Base-by-base conservation (phyloP, 2,888 invertebrate species). In the Noctua janthe region DNA sequence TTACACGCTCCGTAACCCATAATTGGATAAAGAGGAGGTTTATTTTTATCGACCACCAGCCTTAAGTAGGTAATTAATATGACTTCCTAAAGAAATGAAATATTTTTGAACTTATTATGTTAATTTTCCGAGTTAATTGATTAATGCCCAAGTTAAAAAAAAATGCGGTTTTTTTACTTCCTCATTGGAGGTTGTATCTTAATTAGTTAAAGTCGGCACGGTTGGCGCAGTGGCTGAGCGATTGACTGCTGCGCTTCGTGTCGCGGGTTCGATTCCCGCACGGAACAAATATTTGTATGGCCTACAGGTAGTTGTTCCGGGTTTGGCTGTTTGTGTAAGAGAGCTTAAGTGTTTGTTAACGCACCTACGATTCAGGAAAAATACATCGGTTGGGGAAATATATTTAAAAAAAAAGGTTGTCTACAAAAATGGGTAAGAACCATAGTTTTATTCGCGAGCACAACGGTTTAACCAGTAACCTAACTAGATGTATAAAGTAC, bases 11-110 rank as follows among this genome's bases (percentile, higher is more conserved):
- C 83, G 91, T 88, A 87, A 86, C 87, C 86, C 81, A 83, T 91
- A 93, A 92, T 91, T 92, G 93, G 91, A 86, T 92, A 93, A 91
- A 90, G 89, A 93, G 91, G 83, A 84, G 74, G 81, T 84, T 81
- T 83, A 86, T 86, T 82, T 83, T 83, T 86, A 80, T 71, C 62
- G 62, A n/a, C 71, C 64, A 82, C 54, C 85, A 69, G 69, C 67
- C 54, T 13, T 69, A 86, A 74, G 77, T 62, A 82, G 73, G 59
- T 73, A 72, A 85, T 89, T 89, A 82, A 77, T 76, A 73, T 74
- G 82, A 73, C 78, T 82, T 82, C 79, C 17, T 70, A 56, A n/a
- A 39, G 29, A 49, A 75, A 72, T 77, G 39, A 64, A 47, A 72
- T 70, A 77, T 85, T 88, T 69, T 77, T 59, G 6, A 75, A 74